Evolutionary conservation across 2,888 invertebrate species (phyloP).

Genomic region (Monopis laevigella): DNA sequence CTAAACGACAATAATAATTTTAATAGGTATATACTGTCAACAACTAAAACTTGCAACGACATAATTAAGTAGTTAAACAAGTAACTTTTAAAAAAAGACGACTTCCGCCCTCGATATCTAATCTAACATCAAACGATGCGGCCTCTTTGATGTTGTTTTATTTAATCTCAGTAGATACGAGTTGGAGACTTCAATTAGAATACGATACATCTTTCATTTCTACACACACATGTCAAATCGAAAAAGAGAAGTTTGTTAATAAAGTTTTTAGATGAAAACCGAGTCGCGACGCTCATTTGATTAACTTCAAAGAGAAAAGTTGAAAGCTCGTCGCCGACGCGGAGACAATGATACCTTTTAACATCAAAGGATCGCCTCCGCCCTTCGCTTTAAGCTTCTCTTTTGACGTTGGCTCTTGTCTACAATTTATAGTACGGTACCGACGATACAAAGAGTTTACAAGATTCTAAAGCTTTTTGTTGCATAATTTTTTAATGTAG

Average conservation of each 20-base stretch:
- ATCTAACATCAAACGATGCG: slow-evolving; percentile 44
- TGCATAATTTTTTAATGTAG: slow-evolving; percentile 28
- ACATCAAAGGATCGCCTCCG: slow-evolving; percentile 44
- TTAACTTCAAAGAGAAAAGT: slow-evolving; percentile 51
- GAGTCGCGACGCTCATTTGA: slow-evolving; percentile 44
- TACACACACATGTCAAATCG: neutral
- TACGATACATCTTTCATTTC: slow-evolving; percentile 25
- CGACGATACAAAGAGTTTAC: slow-evolving; percentile 27
- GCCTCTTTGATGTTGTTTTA: slow-evolving; percentile 45
- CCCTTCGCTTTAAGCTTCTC: slow-evolving; percentile 31
- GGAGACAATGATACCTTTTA: slow-evolving; percentile 52
- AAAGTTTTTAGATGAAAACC: slow-evolving; percentile 36
- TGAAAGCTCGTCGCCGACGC: slow-evolving; percentile 45
- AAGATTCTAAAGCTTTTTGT: slow-evolving; percentile 25
- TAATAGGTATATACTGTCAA: too few relatives aligned
- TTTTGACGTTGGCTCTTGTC: slow-evolving; percentile 16
- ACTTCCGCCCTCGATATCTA: slow-evolving; percentile 28
- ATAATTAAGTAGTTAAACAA: too few relatives aligned
- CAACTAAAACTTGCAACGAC: too few relatives aligned
- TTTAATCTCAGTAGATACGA: slow-evolving; percentile 40
- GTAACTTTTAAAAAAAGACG: neutral
- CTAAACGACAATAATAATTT: too few relatives aligned
- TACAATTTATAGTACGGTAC: slow-evolving; percentile 17
- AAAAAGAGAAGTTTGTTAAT: slow-evolving; percentile 28
- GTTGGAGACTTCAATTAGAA: slow-evolving; percentile 42